Evolutionary conservation across 1,140 invertebrate genomes (phyloP), one percentile per base, ranked within the genome.

Genomic region (Chrysomallon squamiferum): DNA sequence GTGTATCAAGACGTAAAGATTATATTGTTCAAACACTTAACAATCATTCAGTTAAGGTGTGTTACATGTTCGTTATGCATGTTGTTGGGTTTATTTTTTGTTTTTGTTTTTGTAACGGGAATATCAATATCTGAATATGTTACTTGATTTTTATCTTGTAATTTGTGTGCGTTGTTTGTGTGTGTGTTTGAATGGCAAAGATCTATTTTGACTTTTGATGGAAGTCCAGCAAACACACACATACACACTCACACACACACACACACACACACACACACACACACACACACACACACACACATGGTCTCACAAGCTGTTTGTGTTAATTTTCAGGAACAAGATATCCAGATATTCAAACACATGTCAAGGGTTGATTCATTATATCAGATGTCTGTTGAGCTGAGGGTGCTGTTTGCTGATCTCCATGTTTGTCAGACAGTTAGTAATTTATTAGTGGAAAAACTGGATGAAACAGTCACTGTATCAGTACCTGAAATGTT

Each of bases 361-460:
- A 72, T 79, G 62, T 69, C 71, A 30, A 69, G 77, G 65, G 62
- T 64, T 29, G 80, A 82, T 20, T 65, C 54, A 0, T 70, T 76
- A 65, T 82, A 75, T 54, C 54, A 72, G 33, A 65, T 80, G 62
- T 72, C 73, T 58, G 62, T 67, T n/a, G 77, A 83, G 35, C 59
- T 84, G 0, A 66, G 71, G 49, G 78, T 72, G 5, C 61, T 77
- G n/a, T 82, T 84, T 62, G 59, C 68, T 15, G 81, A 84, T 62
- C 62, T 81, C 35, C 69, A 80, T 25, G 79, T 78, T 56, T 83
- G 78, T 62, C 77, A 82, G 61, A 72, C 69, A 49, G 73, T 82
- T 15, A 74, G 76, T 35, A 84, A 84, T 60, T 68, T 82, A 1
- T 61, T 84, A 9, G 76, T 79, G 9, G 83, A 84, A 63, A 84